Conservation (phyloP, 2,888 invertebrate genomes). For the Syrphus vitripennis region DNA sequence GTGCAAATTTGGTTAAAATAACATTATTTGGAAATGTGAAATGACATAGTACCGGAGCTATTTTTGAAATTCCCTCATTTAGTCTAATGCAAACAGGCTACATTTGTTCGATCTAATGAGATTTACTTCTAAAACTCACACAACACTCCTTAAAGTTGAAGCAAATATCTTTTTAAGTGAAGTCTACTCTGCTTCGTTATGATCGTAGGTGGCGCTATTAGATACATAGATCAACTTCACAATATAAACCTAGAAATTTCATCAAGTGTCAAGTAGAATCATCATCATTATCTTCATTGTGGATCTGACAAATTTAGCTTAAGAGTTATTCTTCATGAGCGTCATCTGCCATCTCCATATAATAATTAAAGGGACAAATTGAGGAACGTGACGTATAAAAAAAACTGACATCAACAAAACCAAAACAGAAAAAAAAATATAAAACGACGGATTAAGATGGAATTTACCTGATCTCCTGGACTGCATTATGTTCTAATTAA, state of each 20-base stretch:
- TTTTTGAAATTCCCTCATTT: no score
- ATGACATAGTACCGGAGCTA: no score
- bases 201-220: conserved; percentile 47
- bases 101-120: no score
- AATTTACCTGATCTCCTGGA: conserved; percentile 67
- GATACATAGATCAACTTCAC: conserved; percentile 25
- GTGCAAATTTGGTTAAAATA: no score
- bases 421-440: conserved; percentile 7
- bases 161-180: no score
- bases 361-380: conserved; percentile 3
- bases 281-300: conserved; percentile 43
- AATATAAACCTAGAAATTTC: conserved; percentile 64
- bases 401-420: background rate
- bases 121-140: background rate
- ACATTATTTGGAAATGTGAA: no score
- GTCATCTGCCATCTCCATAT: conserved; percentile 43
- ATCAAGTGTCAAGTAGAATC: conserved; percentile 68
- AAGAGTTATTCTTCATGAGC: conserved; percentile 39
- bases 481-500: conserved; percentile 70
- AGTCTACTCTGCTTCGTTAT: no score
- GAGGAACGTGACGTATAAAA: conserved; percentile 17
- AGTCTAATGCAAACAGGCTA: no score
- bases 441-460: conserved; percentile 59
- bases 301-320: background rate
- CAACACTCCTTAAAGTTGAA: background rate